Evolutionary conservation across 1,140 invertebrate species (phyloP).

Genomic region (Ericerus pela): DNA sequence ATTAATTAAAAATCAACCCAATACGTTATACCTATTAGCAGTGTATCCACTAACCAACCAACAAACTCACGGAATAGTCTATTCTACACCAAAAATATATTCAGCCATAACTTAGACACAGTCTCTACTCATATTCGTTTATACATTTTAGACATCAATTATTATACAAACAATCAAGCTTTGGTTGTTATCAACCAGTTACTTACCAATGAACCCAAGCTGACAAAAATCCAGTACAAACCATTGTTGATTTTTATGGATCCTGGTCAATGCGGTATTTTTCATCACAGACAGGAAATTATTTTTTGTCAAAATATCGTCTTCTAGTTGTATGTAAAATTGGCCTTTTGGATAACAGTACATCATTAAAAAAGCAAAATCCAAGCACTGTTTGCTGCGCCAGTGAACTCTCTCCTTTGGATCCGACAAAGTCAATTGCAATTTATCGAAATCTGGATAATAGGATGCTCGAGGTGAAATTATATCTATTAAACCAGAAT

Average conservation of each 20-base stretch:
- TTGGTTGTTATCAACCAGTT: too few species aligned
- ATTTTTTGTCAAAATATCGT: slow-evolving; percentile 83
- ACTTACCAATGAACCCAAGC: slow-evolving; percentile 76
- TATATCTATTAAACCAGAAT: slow-evolving; percentile 74
- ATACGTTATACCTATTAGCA: too few species aligned
- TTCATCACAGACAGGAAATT: slow-evolving; percentile 81
- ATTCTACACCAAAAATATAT: too few species aligned
- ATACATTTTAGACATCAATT: too few species aligned
- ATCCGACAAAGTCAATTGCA: slow-evolving; percentile 72
- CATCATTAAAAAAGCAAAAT: slow-evolving; percentile 92
- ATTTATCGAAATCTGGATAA: slow-evolving; percentile 71
- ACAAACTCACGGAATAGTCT: too few species aligned
- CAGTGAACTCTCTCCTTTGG: slow-evolving; percentile 75
- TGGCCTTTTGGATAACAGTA: slow-evolving; percentile 69
- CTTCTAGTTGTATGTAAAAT: slow-evolving; percentile 81
- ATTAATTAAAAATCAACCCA: too few species aligned
- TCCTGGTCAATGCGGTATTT: slow-evolving; percentile 66
- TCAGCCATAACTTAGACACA: too few species aligned
- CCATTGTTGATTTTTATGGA: slow-evolving; percentile 59
- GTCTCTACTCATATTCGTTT: too few species aligned
- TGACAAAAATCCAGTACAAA: slow-evolving; percentile 89
- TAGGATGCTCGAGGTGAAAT: slow-evolving; percentile 69
- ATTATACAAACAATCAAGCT: too few species aligned
- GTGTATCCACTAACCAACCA: too few species aligned
- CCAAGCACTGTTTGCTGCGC: slow-evolving; percentile 92